These are phyloP conservation scores for Chirona hameri DNA, from an alignment of 2,888 invertebrate genomes.

Conservation along the genomic window DNA sequence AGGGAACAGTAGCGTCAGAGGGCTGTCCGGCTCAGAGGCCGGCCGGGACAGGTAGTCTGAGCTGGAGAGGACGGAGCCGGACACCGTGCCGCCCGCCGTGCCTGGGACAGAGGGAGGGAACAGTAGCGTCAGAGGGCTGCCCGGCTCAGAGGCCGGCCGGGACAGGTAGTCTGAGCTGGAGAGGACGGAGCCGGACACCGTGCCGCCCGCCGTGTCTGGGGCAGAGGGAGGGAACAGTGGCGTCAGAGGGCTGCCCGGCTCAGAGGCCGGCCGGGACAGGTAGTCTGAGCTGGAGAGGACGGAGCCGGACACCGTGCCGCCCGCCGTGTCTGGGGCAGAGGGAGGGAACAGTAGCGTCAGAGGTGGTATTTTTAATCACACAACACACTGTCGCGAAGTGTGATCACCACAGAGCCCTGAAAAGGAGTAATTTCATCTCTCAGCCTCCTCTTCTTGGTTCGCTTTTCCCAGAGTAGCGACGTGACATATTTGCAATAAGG, in stretches of 20 bases:
- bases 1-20: too few species aligned
- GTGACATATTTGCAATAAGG: too few species aligned
- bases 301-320: slow-evolving; percentile 44
- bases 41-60: slow-evolving; percentile 47
- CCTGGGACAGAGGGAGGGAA: slow-evolving; percentile 36
- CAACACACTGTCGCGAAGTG: too few species aligned
- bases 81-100: slow-evolving; percentile 45
- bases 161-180: slow-evolving; percentile 48
- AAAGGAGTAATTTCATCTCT: too few species aligned
- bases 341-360: too few species aligned
- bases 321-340: slow-evolving; percentile 42
- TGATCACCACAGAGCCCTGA: too few species aligned
- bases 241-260: slow-evolving; percentile 37
- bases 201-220: slow-evolving; percentile 45
- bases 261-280: slow-evolving; percentile 44
- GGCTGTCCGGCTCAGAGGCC: too few species aligned
- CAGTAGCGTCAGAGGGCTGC: too few species aligned
- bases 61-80: slow-evolving; percentile 44
- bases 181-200: slow-evolving; percentile 43
- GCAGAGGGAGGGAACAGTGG: too few species aligned
- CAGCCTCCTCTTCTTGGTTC: too few species aligned
- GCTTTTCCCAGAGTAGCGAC: too few species aligned
- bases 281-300: slow-evolving; percentile 47
- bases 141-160: slow-evolving; percentile 41
- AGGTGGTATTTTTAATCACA: too few species aligned